Evolutionary conservation across 2,113 vertebrate species (phyloP).

Genomic region (Lipophrys pholis): DNA sequence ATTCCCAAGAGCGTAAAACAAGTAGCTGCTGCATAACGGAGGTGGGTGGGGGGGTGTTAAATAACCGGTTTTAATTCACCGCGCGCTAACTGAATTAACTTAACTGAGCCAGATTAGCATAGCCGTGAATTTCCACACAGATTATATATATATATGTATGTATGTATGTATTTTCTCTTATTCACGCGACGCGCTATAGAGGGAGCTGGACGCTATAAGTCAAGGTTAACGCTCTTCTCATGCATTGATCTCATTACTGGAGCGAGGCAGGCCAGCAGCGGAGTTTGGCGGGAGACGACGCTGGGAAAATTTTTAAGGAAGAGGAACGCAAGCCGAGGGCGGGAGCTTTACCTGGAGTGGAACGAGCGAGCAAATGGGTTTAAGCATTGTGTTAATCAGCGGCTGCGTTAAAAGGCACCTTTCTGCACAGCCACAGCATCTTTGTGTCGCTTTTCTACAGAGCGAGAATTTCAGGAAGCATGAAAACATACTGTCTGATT

Average conservation of each 20-base stretch:
- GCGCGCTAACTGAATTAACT: constrained; percentile 69
- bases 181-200: constrained; percentile 32
- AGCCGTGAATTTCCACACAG: constrained; percentile 66
- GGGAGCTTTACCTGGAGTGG: constrained; percentile 25
- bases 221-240: constrained; percentile 73
- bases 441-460: too few species aligned
- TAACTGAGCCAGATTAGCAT: constrained; percentile 65
- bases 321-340: constrained; percentile 18
- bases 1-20: constrained; percentile 51
- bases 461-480: too few species aligned
- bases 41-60: constrained; percentile 38
- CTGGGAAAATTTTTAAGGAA: constrained; percentile 32
- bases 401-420: neutral
- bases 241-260: constrained; percentile 70
- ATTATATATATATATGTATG: neutral
- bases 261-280: constrained; percentile 39
- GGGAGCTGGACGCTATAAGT: constrained; percentile 59
- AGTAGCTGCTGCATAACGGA: constrained; percentile 41
- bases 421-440: constrained; percentile 7
- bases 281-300: constrained; percentile 30
- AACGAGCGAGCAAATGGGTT: constrained; percentile 39
- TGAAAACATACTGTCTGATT: too few species aligned
- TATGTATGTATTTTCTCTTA: constrained; percentile 44
- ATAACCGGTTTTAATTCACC: constrained; percentile 72
- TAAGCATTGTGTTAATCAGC: constrained; percentile 24